A percentile compares a stretch with the other conserved stretches of the same genome.
Conservation (phyloP, 2,797 vertebrate genomes). For the Dicrostonyx torquatus region DNA sequence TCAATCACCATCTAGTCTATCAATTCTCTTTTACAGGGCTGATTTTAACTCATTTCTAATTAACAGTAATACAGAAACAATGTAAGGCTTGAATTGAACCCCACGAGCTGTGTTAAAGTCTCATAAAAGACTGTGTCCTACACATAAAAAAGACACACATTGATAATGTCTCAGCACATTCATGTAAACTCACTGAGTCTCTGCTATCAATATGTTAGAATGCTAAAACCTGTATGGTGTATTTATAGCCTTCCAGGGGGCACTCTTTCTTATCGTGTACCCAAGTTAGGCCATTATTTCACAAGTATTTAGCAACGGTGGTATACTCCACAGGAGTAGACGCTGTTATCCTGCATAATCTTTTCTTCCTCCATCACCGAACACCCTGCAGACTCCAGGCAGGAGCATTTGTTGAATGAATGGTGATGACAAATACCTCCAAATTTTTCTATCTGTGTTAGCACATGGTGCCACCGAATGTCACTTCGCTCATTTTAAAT, state of each 20-base stretch:
- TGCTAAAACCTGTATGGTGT: not conserved
- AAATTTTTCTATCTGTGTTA: conserved; percentile 37
- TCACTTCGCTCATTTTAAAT: conserved; percentile 72
- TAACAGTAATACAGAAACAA: not conserved
- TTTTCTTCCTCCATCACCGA: not conserved
- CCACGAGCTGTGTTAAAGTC: not conserved
- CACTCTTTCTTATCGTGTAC: not conserved
- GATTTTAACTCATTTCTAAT: not conserved
- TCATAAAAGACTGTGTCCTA: not conserved
- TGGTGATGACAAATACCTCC: conserved; percentile 43
- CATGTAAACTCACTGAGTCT: not conserved
- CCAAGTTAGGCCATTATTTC: not conserved
- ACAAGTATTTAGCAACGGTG: not conserved
- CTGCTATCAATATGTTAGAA: not conserved
- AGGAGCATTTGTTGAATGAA: conserved; percentile 9
- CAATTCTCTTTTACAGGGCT: not conserved
- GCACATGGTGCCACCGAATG: conserved; percentile 63
- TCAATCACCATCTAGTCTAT: not conserved
- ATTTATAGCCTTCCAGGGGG: not conserved
- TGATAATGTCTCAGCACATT: not conserved
- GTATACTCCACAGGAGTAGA: not conserved
- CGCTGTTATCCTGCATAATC: not conserved
- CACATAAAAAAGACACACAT: not conserved
- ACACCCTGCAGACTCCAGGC: not conserved
- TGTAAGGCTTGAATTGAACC: not conserved